Conservation (phyloP, 2,888 invertebrate species). For the Heliothis peltigera region DNA sequence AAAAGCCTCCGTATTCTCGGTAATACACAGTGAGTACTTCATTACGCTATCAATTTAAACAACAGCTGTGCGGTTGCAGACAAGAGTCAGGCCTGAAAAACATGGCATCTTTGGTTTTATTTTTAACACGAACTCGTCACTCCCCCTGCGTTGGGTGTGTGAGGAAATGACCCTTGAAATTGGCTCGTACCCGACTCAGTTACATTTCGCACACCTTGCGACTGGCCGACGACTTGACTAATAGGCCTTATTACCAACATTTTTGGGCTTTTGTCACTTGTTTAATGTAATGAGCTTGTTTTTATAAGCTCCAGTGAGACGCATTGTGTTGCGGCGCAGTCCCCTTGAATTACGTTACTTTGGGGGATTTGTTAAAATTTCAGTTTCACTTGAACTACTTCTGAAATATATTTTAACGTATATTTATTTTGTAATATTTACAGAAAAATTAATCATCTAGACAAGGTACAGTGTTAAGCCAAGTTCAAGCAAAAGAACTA, state of each 20-base stretch:
- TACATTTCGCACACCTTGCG: constrained; percentile 84
- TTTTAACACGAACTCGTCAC: constrained; percentile 69
- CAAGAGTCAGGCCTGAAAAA: constrained; percentile 55
- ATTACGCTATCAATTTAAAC: constrained; percentile 64
- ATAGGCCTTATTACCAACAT: constrained; percentile 81
- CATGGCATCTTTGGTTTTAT: constrained; percentile 73
- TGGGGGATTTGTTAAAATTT: constrained; percentile 30
- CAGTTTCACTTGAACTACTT: not conserved
- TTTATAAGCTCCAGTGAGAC: constrained; percentile 59
- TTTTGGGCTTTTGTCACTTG: constrained; percentile 80
- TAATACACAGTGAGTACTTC: constrained; percentile 49
- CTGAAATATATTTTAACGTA: not conserved
- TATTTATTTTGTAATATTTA: not conserved
- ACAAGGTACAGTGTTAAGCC: too few species aligned
- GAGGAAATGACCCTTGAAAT: constrained; percentile 88
- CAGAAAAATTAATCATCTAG: not conserved
- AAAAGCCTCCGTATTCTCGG: constrained; percentile 24
- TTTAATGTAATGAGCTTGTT: constrained; percentile 68
- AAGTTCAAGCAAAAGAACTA: too few species aligned
- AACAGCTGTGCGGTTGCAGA: constrained; percentile 73
- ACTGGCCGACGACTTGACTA: constrained; percentile 78
- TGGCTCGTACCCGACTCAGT: constrained; percentile 78
- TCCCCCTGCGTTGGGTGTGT: constrained; percentile 74
- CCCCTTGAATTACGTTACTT: constrained; percentile 27
- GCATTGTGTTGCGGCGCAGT: constrained; percentile 33